Evolutionary conservation across 2,113 vertebrate genomes (phyloP).

Genomic region (Canis aureus): DNA sequence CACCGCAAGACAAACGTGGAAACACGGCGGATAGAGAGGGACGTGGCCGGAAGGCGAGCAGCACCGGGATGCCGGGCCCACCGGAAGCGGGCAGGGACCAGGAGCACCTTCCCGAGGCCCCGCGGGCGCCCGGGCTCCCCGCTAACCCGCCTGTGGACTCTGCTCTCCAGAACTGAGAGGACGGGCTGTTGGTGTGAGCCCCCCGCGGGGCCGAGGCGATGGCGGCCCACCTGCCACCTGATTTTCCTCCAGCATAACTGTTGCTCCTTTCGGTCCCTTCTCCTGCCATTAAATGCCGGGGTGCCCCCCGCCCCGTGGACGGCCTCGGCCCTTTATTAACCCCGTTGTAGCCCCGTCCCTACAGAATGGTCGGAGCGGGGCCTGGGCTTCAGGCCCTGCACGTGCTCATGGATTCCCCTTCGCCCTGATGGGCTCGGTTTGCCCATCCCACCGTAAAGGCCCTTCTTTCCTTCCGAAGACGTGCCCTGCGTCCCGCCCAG

Average conservation of each 20-base stretch:
- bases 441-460: background rate
- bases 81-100: background rate
- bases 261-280: background rate
- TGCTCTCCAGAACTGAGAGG: background rate
- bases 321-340: background rate
- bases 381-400: background rate
- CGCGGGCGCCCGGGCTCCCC: no score
- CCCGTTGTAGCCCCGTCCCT: accelerated
- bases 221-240: background rate
- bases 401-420: background rate
- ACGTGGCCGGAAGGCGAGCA: background rate
- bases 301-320: background rate
- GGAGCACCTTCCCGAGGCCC: background rate
- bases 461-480: background rate
- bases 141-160: background rate
- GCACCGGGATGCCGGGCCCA: no score
- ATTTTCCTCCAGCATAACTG: background rate
- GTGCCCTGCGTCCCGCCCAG: background rate
- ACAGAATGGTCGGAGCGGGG: background rate
- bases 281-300: background rate
- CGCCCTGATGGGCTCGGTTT: no score
- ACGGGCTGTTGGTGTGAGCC: background rate
- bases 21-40: background rate
- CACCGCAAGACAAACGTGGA: background rate
- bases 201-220: no score